These are phyloP conservation scores for Nomada hirtipes DNA, from an alignment of 2,888 invertebrate genomes.

Conservation along the genomic window DNA sequence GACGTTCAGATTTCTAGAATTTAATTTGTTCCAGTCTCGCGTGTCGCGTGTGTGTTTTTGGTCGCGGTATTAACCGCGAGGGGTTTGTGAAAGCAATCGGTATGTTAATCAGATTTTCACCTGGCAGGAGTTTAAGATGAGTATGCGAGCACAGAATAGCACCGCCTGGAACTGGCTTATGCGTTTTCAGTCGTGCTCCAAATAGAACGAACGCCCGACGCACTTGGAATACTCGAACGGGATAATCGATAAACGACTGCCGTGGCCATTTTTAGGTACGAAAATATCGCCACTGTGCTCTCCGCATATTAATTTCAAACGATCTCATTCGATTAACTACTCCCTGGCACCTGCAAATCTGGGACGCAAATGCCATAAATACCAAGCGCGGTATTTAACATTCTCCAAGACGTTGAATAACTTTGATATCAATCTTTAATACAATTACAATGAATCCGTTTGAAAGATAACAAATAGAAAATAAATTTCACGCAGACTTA, in stretches of 20 bases:
- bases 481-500: not conserved
- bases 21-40: not conserved
- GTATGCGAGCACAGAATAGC: slow-evolving; percentile 51
- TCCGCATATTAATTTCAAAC: too few species aligned
- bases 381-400: too few species aligned
- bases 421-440: not conserved
- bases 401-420: too few species aligned
- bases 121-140: slow-evolving; percentile 58
- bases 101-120: slow-evolving; percentile 71
- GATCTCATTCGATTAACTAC: too few species aligned
- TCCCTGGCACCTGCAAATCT: too few species aligned
- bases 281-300: not conserved
- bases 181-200: slow-evolving; percentile 54
- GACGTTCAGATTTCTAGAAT: too few species aligned
- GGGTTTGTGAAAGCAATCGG: slow-evolving; percentile 60
- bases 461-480: not conserved
- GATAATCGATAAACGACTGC: not conserved
- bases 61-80: slow-evolving; percentile 53
- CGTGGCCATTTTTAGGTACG: not conserved
- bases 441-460: not conserved
- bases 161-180: slow-evolving; percentile 59
- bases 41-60: slow-evolving; percentile 26
- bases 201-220: slow-evolving; percentile 17
- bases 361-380: too few species aligned
- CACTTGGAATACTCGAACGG: too few species aligned